phyloP scores from a whole-genome alignment of 2,113 vertebrate genomes.

The Psettodes erumei region DNA sequence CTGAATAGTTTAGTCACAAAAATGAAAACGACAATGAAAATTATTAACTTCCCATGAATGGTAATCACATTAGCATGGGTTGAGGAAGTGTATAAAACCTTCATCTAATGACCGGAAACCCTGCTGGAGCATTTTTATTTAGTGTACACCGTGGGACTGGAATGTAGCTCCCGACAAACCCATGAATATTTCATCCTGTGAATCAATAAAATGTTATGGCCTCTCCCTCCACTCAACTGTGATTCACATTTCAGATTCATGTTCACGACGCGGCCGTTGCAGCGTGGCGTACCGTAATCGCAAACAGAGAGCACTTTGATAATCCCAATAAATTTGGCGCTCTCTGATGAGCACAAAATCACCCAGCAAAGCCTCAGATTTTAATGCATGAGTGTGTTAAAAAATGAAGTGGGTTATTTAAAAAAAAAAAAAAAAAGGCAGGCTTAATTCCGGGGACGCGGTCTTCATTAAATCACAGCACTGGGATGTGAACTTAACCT shows the following conservation, averaged over 20 bases:
- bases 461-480: conserved; percentile 57
- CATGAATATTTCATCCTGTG: conserved; percentile 29
- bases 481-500: conserved; percentile 61
- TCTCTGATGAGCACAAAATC: conserved; percentile 56
- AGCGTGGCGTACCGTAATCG: conserved; percentile 27
- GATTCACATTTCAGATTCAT: conserved; percentile 49
- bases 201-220: conserved; percentile 46
- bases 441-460: conserved; percentile 35
- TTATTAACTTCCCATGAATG: conserved; percentile 4
- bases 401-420: conserved; percentile 63
- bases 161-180: conserved; percentile 22
- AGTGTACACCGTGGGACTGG: neutral
- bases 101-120: neutral
- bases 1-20: conserved; percentile 2
- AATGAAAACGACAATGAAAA: conserved; percentile 8
- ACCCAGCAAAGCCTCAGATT: conserved; percentile 51
- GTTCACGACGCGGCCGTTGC: conserved; percentile 24
- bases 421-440: conserved; percentile 29
- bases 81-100: conserved; percentile 11
- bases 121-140: neutral
- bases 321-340: conserved; percentile 61
- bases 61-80: conserved; percentile 29
- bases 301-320: conserved; percentile 52
- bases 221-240: conserved; percentile 32
- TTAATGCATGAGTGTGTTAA: conserved; percentile 46